Evolutionary conservation across 1,140 invertebrate genomes (phyloP).

Genomic region (Drosophila fuyamai): DNA sequence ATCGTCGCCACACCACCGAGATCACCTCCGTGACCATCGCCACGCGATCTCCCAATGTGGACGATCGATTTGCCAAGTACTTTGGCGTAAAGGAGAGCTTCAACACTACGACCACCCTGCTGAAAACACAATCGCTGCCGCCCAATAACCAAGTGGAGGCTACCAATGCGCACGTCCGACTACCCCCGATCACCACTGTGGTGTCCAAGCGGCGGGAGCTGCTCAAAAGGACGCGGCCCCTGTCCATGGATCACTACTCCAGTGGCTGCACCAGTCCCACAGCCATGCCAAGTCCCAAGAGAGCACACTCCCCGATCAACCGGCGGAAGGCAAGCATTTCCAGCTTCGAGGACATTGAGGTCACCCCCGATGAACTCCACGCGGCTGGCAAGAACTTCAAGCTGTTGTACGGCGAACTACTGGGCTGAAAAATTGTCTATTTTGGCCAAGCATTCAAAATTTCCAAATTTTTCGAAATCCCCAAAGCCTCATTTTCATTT

Average conservation of each 20-base stretch:
- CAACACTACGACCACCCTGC: slow-evolving; percentile 33
- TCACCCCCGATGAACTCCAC: slow-evolving; percentile 70
- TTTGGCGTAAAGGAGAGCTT: slow-evolving; percentile 60
- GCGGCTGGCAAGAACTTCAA: slow-evolving; percentile 59
- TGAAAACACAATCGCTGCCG: slow-evolving; percentile 45
- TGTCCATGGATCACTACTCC: slow-evolving; percentile 44
- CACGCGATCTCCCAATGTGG: slow-evolving; percentile 39
- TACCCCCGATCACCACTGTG: slow-evolving; percentile 15
- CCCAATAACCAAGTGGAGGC: slow-evolving; percentile 42
- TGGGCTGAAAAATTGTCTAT: slow-evolving; percentile 46
- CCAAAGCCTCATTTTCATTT: background rate
- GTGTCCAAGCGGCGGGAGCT: slow-evolving; percentile 60
- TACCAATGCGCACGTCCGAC: slow-evolving; percentile 57
- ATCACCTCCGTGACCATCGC: slow-evolving; percentile 12
- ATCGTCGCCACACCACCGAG: slow-evolving; percentile 57
- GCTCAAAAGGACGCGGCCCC: slow-evolving; percentile 65
- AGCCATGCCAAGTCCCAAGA: slow-evolving; percentile 57
- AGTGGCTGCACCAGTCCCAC: slow-evolving; percentile 51
- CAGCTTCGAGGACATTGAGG: slow-evolving; percentile 70
- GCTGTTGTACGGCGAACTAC: slow-evolving; percentile 47
- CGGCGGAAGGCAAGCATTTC: slow-evolving; percentile 33
- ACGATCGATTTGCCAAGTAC: slow-evolving; percentile 74
- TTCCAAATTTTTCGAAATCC: slow-evolving; percentile 36
- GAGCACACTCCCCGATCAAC: slow-evolving; percentile 47
- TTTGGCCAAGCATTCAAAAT: slow-evolving; percentile 51